Evolutionary conservation across 2,888 invertebrate genomes (phyloP).

Genomic region (Aspidapion aeneum): DNA sequence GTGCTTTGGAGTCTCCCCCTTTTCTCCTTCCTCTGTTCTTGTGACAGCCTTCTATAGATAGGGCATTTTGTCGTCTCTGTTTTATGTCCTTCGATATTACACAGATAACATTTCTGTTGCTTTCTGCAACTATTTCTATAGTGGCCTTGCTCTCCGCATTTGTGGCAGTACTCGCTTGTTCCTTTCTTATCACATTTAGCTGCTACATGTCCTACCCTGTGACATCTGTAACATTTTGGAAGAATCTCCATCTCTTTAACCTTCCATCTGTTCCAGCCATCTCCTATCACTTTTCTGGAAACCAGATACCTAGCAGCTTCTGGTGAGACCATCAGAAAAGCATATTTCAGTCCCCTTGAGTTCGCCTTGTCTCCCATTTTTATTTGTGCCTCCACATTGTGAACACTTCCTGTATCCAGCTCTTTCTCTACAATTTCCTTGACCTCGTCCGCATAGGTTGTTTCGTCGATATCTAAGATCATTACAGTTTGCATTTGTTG

Average conservation of each 20-base stretch:
- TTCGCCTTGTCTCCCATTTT: not conserved
- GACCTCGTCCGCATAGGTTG: not conserved
- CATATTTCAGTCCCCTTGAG: not conserved
- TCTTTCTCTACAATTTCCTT: not conserved
- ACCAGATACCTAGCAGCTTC: not conserved
- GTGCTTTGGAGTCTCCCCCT: conserved; percentile 1
- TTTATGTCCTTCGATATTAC: conserved; percentile 18
- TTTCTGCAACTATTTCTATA: conserved; percentile 18
- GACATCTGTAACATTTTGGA: conserved; percentile 23
- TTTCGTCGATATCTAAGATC: not conserved
- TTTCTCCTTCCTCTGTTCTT: conserved; percentile 7
- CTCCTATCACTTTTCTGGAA: not conserved
- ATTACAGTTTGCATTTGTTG: conserved; percentile 1
- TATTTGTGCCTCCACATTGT: not conserved
- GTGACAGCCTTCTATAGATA: conserved; percentile 6
- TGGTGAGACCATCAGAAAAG: not conserved
- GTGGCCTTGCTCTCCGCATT: conserved; percentile 25
- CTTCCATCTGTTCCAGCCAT: too few relatives aligned
- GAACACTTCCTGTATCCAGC: not conserved
- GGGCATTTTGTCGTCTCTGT: conserved; percentile 15
- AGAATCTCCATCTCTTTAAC: not conserved
- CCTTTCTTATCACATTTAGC: conserved; percentile 19
- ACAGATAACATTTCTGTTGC: conserved; percentile 12
- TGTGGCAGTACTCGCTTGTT: conserved; percentile 19
- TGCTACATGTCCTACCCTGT: conserved; percentile 20